Base-by-base conservation (phyloP, 2,113 vertebrate species). In the Erpornis zantholeuca region DNA sequence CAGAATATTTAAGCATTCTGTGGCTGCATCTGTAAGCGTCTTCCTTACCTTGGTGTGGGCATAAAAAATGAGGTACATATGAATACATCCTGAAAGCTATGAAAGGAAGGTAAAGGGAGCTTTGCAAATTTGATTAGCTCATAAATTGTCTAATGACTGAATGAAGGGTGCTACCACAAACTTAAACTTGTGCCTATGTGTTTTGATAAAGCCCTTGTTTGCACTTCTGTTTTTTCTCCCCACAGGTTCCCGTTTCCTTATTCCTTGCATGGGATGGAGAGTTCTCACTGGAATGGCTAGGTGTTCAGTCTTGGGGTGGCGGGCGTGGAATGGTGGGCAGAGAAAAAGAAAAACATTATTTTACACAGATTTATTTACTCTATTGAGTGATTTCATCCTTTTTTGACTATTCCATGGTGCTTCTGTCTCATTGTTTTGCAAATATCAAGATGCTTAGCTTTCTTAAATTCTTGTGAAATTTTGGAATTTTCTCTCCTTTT, bases 221-320 rank as follows among this genome's bases (percentile, higher is more conserved):
- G 28, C 9, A 13, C 19, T 56, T 57, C 8, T 11, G 12, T 2
- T 2, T 69, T 31, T n/a, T 8, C 1, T 20, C 12, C 7, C 7
- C 13, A 1, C 4, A 14, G 29, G 17, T 18, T 91, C 10, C 9
- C 18, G 52, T 31, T 72, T 69, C 44, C 31, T 92, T 65, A 36
- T 68, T 84, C 25, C 23, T 68, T 82, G 28, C 33, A 18, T 3
- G 35, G 23, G 19, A 17, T 23, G 11, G 24, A 45, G 50, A 38
- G 4, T 29, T 75, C 42, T 82, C 45, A 57, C 18, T 75, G 52
- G 61, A 56, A 47, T 28, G 11, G 29, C 15, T 36, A 15, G 22
- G 12, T 83, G 6, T 59, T 68, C 38, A 12, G 0, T 81, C 45
- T 57, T 7, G 2, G 15, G 2, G 3, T 8, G 7, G 1, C 6